These are phyloP conservation scores for Pangasianodon gigas DNA, from an alignment of 2,113 vertebrate genomes.

Conservation along the genomic window DNA sequence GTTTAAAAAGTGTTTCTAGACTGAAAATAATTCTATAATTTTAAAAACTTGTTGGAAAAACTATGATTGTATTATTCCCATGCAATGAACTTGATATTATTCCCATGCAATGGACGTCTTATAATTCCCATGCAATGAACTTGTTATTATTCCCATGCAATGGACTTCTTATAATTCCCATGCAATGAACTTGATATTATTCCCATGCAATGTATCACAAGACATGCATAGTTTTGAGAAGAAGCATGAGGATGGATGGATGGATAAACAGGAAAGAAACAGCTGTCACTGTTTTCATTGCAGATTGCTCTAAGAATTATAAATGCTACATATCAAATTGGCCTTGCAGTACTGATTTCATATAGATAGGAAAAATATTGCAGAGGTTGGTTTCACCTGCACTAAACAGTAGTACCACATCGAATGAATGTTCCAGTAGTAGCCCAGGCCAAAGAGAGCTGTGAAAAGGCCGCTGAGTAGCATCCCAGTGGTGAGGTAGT, in stretches of 20 bases:
- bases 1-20: background rate
- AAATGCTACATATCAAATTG: background rate
- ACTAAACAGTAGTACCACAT: slow-evolving; percentile 88
- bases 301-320: background rate
- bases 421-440: slow-evolving; percentile 89
- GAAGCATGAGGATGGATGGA: background rate
- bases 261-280: background rate
- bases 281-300: background rate
- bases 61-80: background rate
- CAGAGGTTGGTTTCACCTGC: slow-evolving; percentile 76
- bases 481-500: slow-evolving; percentile 90
- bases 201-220: background rate
- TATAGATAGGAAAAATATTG: background rate
- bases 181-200: background rate
- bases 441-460: slow-evolving; percentile 84
- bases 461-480: slow-evolving; percentile 89
- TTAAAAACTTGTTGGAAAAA: background rate
- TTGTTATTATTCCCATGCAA: background rate
- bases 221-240: background rate
- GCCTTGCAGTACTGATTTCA: background rate
- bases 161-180: background rate
- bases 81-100: background rate
- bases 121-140: background rate
- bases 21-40: background rate
- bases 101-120: background rate